Evolutionary conservation across 2,113 vertebrate genomes (phyloP), one percentile per base, ranked within the genome.

Genomic region (Piaya cayana): DNA sequence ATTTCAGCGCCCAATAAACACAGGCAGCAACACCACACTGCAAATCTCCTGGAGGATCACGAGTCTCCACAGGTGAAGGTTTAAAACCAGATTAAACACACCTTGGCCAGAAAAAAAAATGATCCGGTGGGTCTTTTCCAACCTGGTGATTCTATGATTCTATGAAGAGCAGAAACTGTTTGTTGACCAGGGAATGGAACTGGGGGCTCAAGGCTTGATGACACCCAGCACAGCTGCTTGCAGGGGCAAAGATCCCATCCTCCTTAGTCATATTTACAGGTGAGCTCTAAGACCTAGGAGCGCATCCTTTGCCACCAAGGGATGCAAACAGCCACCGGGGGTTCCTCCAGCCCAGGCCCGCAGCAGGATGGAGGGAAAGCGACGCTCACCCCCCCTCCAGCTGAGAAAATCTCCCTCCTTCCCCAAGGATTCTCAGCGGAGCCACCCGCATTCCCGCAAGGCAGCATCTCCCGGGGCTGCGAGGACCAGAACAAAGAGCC

Each of bases 401-500:
- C 10, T 4, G 22, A 49, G 47, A 22, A 23, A 20, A 49, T 8
- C 32, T 8, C 32, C 32, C 56, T 12, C 58, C 27, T 26, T 49
- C 20, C 47, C 19, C 13, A 3, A 8, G 47, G 47, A 22, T 49
- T 23, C 8, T 19, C 2, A 59, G 3, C 49, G 4, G 0, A 6
- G 13, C 1, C 36, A 37, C 18, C 17, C 18, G 27, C n/a, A 37
- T 58, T 42, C 77, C 37, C 15, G 34, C 68, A n/a, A 56, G 56
- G 11, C 65, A 0, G 30, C 42, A 49, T 7, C 5, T 25, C 47
- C 60, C 21, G 59, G 47, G 70, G 59, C 90, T 26, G 86, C 93
- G 15, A 82, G 63, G 50, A 93, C 50, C 67, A 26, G 90, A 85
- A 93, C 93, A 92, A 95, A 62, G 95, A 87, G 74, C 76, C 74